A percentile compares a stretch with the other conserved stretches of the same genome.
Conservation (phyloP, 2,888 invertebrate species). For the Erannis defoliaria region DNA sequence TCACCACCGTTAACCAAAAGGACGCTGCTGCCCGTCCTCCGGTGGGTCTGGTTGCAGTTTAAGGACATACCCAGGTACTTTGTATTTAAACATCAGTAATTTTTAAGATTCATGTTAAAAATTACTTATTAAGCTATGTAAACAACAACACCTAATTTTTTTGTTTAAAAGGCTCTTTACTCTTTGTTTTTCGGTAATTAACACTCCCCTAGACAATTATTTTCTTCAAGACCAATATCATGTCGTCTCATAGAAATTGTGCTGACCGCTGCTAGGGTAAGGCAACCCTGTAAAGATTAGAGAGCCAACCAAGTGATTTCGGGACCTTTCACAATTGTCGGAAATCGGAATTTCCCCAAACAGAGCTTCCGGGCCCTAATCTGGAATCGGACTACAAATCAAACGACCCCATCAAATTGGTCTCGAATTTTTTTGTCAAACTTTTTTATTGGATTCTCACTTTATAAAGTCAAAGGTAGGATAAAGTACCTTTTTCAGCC, state of each 20-base stretch:
- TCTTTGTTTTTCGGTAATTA: neutral
- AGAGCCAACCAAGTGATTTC: conserved; percentile 67
- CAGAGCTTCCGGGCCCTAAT: conserved; percentile 65
- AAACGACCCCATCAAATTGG: conserved; percentile 59
- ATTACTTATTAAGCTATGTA: no score
- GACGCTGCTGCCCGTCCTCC: no score
- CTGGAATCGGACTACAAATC: conserved; percentile 68
- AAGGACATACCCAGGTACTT: no score
- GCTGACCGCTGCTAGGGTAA: neutral
- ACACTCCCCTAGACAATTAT: neutral
- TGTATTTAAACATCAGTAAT: no score
- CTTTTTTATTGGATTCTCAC: conserved; percentile 39
- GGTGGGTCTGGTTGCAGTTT: no score
- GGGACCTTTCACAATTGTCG: conserved; percentile 69
- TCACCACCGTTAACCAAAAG: no score
- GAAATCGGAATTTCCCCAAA: conserved; percentile 72
- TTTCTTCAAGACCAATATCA: neutral
- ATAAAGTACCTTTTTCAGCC: neutral
- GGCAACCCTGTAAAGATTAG: conserved; percentile 22
- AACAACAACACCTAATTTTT: no score
- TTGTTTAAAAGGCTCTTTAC: no score
- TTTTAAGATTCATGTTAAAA: no score
- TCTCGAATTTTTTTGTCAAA: conserved; percentile 51
- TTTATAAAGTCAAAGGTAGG: conserved; percentile 36
- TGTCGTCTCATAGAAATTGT: neutral